Percentiles rank a stretch among this genome's conserved stretches.
phyloP scores from a whole-genome alignment of 2,888 invertebrate species.

The Taphrorychus bicolor region DNA sequence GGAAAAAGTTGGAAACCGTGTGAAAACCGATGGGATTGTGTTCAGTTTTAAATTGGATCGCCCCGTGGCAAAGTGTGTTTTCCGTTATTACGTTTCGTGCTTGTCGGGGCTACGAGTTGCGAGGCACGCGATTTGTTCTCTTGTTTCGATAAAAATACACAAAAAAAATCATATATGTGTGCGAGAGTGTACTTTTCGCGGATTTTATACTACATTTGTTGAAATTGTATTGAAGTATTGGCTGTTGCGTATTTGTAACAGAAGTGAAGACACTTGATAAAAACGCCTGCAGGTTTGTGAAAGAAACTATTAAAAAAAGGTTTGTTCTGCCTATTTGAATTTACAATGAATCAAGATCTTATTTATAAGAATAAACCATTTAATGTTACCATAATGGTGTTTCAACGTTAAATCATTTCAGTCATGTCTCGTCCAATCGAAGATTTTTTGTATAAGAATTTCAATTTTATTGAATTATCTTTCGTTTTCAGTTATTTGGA shows the following conservation, averaged over 20 bases:
- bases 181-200: neutral
- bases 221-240: too few relatives aligned
- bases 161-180: neutral
- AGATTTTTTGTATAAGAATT: neutral
- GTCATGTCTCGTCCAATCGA: too few relatives aligned
- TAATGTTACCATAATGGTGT: too few relatives aligned
- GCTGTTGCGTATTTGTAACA: too few relatives aligned
- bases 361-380: too few relatives aligned
- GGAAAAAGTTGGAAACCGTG: conserved; percentile 27
- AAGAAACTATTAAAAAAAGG: too few relatives aligned
- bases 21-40: conserved; percentile 13
- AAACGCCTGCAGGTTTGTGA: too few relatives aligned
- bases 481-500: conserved; percentile 67
- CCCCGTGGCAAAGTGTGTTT: conserved; percentile 31
- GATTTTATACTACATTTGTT: too few relatives aligned
- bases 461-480: neutral
- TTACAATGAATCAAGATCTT: too few relatives aligned
- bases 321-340: too few relatives aligned
- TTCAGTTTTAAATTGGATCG: conserved; percentile 34
- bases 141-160: neutral
- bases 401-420: too few relatives aligned
- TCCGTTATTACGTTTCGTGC: conserved; percentile 33
- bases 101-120: conserved; percentile 5
- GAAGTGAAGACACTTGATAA: too few relatives aligned
- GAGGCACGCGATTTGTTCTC: conserved; percentile 25